phyloP scores from a whole-genome alignment of 2,888 invertebrate genomes.

The Lasioglossum villosulum region DNA sequence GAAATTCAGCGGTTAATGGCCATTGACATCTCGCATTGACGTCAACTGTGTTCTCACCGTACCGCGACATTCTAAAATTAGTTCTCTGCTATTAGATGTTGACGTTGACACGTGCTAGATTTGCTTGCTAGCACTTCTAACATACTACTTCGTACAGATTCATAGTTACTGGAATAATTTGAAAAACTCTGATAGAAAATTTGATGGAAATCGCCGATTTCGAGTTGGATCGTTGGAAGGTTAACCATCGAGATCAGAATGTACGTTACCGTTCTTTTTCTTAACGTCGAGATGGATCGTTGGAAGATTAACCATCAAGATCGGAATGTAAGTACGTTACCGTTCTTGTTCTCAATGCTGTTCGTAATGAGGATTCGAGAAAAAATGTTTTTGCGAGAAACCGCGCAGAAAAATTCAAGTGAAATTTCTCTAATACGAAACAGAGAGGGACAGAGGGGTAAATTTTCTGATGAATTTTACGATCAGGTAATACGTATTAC shows the following conservation, averaged over 20 bases:
- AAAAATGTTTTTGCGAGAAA: background rate
- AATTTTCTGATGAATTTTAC: background rate
- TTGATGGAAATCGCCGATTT: background rate
- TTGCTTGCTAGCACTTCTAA: background rate
- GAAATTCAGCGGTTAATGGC: background rate
- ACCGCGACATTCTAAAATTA: background rate
- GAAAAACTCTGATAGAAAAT: background rate
- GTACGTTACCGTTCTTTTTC: background rate
- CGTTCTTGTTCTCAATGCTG: background rate
- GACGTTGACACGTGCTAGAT: background rate
- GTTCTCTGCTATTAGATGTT: slow-evolving; percentile 6
- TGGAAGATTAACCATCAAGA: background rate
- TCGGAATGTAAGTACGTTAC: background rate
- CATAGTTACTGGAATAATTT: background rate
- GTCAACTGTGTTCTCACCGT: background rate
- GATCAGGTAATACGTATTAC: slow-evolving; percentile 76
- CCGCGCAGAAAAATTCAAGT: background rate
- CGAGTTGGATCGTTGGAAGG: background rate
- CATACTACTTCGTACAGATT: background rate
- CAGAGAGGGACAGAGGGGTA: background rate
- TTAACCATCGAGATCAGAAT: background rate
- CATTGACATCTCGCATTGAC: background rate
- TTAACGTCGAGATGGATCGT: too few species aligned
- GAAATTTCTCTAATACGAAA: background rate
- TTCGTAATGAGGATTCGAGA: background rate